Percentiles rank a stretch among this genome's conserved stretches.
Conservation (phyloP, 1,140 invertebrate genomes). For the Rhyacophila brunnea region DNA sequence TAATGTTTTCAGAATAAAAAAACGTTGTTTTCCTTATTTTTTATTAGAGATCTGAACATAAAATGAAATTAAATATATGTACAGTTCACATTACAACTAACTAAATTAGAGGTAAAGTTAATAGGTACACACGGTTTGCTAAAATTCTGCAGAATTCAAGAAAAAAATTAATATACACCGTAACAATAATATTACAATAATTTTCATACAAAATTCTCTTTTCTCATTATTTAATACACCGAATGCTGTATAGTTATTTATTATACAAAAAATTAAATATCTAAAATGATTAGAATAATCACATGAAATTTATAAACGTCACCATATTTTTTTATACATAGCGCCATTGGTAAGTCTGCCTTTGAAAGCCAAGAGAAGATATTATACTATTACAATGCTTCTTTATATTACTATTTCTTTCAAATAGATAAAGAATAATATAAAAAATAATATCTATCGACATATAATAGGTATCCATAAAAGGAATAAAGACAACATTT, state of each 20-base stretch:
- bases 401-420: too few relatives aligned
- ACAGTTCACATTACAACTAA: slow-evolving; percentile 36
- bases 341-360: neutral
- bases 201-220: slow-evolving; percentile 21
- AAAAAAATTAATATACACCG: slow-evolving; percentile 14
- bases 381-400: neutral
- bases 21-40: slow-evolving; percentile 26
- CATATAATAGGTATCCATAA: too few relatives aligned
- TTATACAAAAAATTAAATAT: slow-evolving; percentile 25
- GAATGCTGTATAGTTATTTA: slow-evolving; percentile 5
- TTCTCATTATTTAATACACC: slow-evolving; percentile 2
- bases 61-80: slow-evolving; percentile 37
- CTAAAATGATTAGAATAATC: slow-evolving; percentile 35
- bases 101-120: slow-evolving; percentile 36
- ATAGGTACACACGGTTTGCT: slow-evolving; percentile 32
- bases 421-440: neutral
- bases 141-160: slow-evolving; percentile 19
- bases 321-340: slow-evolving; percentile 7
- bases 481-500: too few relatives aligned
- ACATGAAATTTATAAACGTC: slow-evolving; percentile 19
- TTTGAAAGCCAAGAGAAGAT: neutral
- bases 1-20: slow-evolving; percentile 5
- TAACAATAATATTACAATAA: slow-evolving; percentile 5
- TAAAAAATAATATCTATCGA: too few relatives aligned
- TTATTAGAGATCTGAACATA: slow-evolving; percentile 38